Base-by-base conservation (phyloP, 2,888 invertebrate genomes). In the Tribolium freemani region DNA sequence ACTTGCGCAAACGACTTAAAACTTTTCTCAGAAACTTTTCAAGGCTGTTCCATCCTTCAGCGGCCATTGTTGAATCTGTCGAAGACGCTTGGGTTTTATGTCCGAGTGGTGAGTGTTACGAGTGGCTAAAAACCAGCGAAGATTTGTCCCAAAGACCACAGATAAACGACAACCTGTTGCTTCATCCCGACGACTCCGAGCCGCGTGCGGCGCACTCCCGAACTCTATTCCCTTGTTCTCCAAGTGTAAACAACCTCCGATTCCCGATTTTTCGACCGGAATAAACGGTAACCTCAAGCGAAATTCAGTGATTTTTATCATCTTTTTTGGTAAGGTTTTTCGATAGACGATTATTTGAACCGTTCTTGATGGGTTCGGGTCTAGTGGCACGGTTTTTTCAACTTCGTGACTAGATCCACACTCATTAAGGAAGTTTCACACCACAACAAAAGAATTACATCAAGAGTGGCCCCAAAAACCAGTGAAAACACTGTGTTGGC, bases 331-430 rank as follows among this genome's bases (percentile, higher is more conserved):
- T 26, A n/a, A 16, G 9, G 3, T 30, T 64, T 51, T 64, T 54
- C 50, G 51, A 16, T 48, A 61, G 30, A 48, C 46, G 16, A 26
- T 3, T 9, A 6, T 56, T 56, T 78, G 79, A 75, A 81, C 77
- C 84, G 84, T 89, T 88, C 85, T 87, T 80, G 90, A 89, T 93
- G 94, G 90, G 92, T 93, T 90, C 90, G 90, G 90, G 89, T 93
- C 91, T 92, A 89, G 92, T 90, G 87, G 89, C 87, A 91, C 91
- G 90, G 90, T 81, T 74, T 79, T 83, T 82, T 77, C 78, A 85
- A 74, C 77, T 73, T 85, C 91, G 93, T 94, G 93, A 94, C 93
- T 93, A 94, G 93, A 93, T 93, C 93, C 93, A 93, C 93, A 93
- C 93, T 93, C 93, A 93, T 93, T 93, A 93, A 93, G 87, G 88